Percentiles rank a stretch among this genome's conserved stretches.
phyloP scores from a whole-genome alignment of 2,113 vertebrate species.

The Sinocyclocheilus anophthalmus region DNA sequence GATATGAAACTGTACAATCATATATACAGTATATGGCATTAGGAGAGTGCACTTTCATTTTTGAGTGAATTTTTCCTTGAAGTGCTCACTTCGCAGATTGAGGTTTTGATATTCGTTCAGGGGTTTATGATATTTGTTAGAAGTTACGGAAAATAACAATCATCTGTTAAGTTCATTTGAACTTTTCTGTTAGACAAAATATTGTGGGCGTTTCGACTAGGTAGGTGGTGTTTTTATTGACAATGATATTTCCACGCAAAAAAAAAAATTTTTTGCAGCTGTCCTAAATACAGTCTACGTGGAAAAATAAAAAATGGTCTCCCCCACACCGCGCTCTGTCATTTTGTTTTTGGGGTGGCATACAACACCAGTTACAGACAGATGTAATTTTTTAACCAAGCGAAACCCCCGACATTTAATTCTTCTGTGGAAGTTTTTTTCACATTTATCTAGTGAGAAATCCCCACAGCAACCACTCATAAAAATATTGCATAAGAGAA shows the following conservation, averaged over 20 bases:
- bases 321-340: constrained; percentile 42
- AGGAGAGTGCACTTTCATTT: not conserved
- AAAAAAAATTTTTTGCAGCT: not conserved
- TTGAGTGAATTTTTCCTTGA: not conserved
- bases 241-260: not conserved
- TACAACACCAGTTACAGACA: not conserved
- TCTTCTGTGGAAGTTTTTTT: not conserved
- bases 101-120: not conserved
- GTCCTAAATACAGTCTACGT: not conserved
- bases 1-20: not conserved
- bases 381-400: constrained; percentile 14
- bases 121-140: not conserved
- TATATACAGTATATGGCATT: not conserved
- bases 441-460: constrained; percentile 43
- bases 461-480: constrained; percentile 52
- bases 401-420: constrained; percentile 53
- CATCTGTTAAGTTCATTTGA: not conserved
- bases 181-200: not conserved
- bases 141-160: not conserved
- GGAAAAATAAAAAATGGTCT: not conserved
- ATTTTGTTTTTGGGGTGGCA: not conserved
- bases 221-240: not conserved
- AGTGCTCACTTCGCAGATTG: not conserved
- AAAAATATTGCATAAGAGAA: not conserved
- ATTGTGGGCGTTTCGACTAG: not conserved